A percentile compares a stretch with the other conserved stretches of the same genome.
Evolutionary conservation across 2,113 vertebrate genomes (phyloP).

Genomic region (Peromyscus californicus): DNA sequence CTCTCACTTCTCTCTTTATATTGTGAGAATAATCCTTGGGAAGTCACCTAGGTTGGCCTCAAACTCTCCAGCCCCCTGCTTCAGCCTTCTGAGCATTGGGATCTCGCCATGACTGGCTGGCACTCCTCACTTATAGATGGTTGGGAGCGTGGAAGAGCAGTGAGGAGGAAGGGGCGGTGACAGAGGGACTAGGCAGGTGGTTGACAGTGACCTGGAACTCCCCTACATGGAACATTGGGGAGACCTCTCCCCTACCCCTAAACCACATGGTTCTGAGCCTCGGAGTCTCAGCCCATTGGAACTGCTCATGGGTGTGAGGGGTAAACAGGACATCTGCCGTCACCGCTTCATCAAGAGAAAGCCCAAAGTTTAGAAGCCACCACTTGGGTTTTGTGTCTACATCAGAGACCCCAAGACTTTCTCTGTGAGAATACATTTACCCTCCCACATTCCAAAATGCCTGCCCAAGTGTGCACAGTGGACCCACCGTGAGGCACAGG

Average conservation of each 20-base stretch:
- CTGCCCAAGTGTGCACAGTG: too few species aligned
- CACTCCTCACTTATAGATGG: background rate
- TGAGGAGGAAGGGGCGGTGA: background rate
- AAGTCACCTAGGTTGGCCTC: background rate
- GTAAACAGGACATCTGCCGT: background rate
- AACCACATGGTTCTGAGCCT: background rate
- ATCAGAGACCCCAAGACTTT: too few species aligned
- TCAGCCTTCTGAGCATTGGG: background rate
- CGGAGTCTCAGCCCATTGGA: background rate
- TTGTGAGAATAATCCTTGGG: background rate
- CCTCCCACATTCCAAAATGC: background rate
- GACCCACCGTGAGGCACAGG: accelerated
- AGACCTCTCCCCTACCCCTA: background rate
- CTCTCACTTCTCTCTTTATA: background rate
- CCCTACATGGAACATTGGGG: background rate
- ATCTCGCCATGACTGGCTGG: background rate
- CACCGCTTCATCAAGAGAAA: background rate
- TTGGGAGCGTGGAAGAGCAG: background rate
- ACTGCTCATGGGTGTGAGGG: background rate
- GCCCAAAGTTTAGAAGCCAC: background rate
- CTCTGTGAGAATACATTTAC: background rate
- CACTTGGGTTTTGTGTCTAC: background rate
- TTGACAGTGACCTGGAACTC: background rate
- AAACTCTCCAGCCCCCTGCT: background rate
- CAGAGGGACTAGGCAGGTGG: background rate